phyloP scores from a whole-genome alignment of 1,140 invertebrate species.

The Propsilocerus akamusi region DNA sequence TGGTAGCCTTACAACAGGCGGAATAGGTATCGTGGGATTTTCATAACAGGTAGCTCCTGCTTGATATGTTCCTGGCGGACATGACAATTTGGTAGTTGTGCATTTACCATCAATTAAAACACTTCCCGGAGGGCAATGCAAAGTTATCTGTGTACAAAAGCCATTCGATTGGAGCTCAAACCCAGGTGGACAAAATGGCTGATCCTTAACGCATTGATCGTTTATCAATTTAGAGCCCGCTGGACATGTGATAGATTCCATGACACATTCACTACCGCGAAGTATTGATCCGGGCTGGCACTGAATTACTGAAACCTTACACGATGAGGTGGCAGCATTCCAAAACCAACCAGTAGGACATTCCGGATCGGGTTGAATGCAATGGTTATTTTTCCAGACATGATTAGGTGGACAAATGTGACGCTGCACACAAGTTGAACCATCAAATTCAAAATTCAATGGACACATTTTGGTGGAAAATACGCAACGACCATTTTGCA shows the following conservation, averaged over 20 bases:
- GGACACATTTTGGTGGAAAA: not conserved
- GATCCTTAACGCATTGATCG: not conserved
- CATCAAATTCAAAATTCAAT: not conserved
- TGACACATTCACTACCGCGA: not conserved
- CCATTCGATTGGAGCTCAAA: not conserved
- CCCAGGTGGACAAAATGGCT: not conserved
- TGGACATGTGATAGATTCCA: not conserved
- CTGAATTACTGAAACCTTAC: not conserved
- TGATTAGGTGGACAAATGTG: not conserved
- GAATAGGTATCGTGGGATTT: not conserved
- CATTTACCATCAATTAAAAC: not conserved
- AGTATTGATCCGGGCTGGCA: not conserved
- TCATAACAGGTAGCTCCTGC: not conserved
- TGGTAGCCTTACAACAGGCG: not conserved
- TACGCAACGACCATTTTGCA: not conserved
- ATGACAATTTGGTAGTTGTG: not conserved
- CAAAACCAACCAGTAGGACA: not conserved
- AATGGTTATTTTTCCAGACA: not conserved
- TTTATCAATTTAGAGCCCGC: not conserved
- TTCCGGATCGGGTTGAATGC: not conserved
- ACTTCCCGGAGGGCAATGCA: not conserved
- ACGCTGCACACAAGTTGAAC: not conserved
- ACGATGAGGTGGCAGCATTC: not conserved
- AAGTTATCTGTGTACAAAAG: not conserved
- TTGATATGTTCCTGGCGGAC: not conserved